phyloP scores from a whole-genome alignment of 37 sponge, comb jelly and placozoan genomes.

The Dysidea cf. avara region DNA sequence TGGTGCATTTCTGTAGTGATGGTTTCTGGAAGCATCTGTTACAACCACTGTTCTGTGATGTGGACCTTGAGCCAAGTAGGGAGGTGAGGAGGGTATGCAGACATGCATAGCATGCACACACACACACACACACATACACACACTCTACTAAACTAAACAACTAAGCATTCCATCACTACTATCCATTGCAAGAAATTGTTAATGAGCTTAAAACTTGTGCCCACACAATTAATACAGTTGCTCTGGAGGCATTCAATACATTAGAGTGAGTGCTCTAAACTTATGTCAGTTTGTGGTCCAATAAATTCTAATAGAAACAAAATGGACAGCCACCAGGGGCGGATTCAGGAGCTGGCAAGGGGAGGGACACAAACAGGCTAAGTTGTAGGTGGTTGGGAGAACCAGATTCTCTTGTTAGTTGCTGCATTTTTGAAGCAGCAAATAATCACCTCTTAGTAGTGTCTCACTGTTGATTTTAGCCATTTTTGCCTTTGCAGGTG shows the following conservation, averaged over 20 bases:
- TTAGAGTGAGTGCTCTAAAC: constrained; percentile 12
- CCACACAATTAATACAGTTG: constrained; percentile 54
- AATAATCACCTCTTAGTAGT: no score
- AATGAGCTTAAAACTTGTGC: constrained; percentile 13
- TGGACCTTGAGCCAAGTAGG: background rate
- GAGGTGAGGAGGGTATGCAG: background rate
- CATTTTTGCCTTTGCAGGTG: background rate
- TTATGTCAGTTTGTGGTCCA: background rate
- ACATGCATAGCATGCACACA: no score
- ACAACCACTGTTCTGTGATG: constrained; percentile 15
- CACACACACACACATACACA: no score
- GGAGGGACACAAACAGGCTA: no score
- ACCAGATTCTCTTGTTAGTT: no score
- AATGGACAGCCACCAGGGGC: constrained; percentile 43
- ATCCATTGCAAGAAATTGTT: constrained; percentile 14
- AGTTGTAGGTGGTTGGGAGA: no score
- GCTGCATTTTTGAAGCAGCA: no score
- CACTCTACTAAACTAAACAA: no score
- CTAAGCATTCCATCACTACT: no score
- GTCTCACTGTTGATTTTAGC: no score
- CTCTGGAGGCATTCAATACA: constrained; percentile 58
- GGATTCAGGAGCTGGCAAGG: no score
- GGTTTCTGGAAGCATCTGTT: constrained; percentile 56
- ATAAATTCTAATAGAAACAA: background rate
- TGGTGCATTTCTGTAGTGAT: no score